These are phyloP conservation scores for Dermochelys coriacea DNA, from an alignment of 2,797 vertebrate genomes.

Conservation along the genomic window DNA sequence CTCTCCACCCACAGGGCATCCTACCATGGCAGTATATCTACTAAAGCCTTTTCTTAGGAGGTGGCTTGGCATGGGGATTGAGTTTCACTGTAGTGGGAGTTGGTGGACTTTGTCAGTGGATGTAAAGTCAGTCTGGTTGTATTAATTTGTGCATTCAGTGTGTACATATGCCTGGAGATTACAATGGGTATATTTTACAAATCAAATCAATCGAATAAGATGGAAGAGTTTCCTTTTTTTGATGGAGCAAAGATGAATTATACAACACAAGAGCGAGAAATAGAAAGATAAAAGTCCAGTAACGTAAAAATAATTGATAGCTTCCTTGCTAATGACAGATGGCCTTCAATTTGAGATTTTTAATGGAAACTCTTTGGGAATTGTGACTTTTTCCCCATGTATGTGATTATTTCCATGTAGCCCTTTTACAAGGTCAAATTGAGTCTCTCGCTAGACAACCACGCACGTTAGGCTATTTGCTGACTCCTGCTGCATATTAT, in stretches of 20 bases:
- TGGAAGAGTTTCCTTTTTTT: not conserved
- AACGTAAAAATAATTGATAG: not conserved
- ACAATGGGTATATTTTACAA: not conserved
- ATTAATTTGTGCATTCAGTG: not conserved
- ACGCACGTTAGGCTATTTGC: not conserved
- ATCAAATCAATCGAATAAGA: not conserved
- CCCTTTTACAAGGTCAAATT: not conserved
- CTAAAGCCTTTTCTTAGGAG: not conserved
- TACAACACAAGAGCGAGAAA: not conserved
- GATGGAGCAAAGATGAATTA: too few relatives aligned
- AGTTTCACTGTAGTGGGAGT: not conserved
- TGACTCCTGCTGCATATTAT: not conserved
- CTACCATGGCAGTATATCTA: not conserved
- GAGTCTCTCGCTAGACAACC: not conserved
- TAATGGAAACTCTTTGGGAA: not conserved
- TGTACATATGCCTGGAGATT: not conserved
- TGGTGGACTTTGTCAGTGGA: not conserved
- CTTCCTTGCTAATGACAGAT: not conserved
- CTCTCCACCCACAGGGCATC: not conserved
- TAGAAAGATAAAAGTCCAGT: not conserved
- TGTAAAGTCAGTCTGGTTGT: not conserved
- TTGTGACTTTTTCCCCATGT: not conserved
- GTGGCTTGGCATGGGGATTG: not conserved
- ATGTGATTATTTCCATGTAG: not conserved
- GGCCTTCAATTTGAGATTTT: not conserved